Conservation (phyloP, 2,113 vertebrate genomes). For the Montifringilla adamsi region DNA sequence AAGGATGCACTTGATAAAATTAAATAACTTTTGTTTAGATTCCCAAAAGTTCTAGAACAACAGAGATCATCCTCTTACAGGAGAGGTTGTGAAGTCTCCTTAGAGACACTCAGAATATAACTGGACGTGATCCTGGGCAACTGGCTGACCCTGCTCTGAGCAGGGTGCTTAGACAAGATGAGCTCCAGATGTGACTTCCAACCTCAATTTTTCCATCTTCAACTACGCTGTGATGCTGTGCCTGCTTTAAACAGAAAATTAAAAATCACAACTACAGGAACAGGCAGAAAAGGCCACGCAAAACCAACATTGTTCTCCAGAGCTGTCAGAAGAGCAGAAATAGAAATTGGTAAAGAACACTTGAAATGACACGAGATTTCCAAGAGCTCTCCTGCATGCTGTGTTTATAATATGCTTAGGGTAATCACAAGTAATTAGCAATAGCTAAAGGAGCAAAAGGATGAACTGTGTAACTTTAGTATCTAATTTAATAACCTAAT, state of each 20-base stretch:
- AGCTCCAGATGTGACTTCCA: not conserved
- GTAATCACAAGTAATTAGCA: not conserved
- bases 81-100: not conserved
- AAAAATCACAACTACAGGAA: not conserved
- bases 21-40: not conserved
- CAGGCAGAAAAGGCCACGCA: not conserved
- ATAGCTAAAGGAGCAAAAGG: not conserved
- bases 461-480: not conserved
- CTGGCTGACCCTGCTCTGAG: rapidly evolving
- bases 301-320: not conserved
- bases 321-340: not conserved
- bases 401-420: not conserved
- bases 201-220: not conserved
- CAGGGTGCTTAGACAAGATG: not conserved
- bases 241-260: constrained; percentile 6
- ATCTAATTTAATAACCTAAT: not conserved
- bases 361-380: not conserved
- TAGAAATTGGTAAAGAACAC: not conserved
- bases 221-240: not conserved
- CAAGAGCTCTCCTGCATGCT: not conserved
- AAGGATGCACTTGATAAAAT: not conserved
- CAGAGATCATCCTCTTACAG: not conserved
- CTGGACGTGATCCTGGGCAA: not conserved
- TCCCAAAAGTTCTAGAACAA: not conserved
- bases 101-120: not conserved